Evolutionary conservation across 2,888 invertebrate species (phyloP), one percentile per base, ranked within the genome.

Genomic region (Atherix ibis): DNA sequence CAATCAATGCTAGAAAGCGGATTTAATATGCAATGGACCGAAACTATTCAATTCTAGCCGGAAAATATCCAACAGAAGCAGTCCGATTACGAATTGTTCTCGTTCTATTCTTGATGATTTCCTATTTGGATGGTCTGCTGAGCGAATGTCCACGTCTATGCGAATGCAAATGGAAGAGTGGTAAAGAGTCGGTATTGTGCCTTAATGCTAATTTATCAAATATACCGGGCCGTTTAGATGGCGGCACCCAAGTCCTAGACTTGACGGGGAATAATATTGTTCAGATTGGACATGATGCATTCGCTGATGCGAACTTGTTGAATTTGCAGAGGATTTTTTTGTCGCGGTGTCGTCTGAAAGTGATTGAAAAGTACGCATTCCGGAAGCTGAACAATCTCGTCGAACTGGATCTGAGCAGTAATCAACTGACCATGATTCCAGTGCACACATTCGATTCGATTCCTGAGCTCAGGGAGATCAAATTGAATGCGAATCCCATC

Each of bases 131-230:
- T 51, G 53, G 44, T 44, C 55, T 48, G 18, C 49, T 62, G 44
- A 71, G 73, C 51, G 76, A 75, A 48, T 81, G 81, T 54, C 80
- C 80, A 34, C 68, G 69, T 41, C 67, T 74, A 47, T 87, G 85
- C 64, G 81, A 83, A 61, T 85, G 85, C 68, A 83, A 83, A 63
- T 87, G 85, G 85, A 80, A 80, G 58, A 76, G 76, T 53, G 84
- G 84, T 49, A 85, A 85, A 60, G 83, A 84, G 62, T 78, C 82
- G 32, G 84, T 82, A 37, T 66, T 79, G 48, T 87, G 85, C 63
- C 69, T 72, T 47, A 76, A 74, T 55, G 78, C 78, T 40, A 79
- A 78, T 53, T 68, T 84, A 47, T 70, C 74, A 46, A 67, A 70
- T 49, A 71, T 85, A 46, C 85, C 85, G 22, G 65, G 67, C 31